These are phyloP conservation scores for Pegoplata infirma DNA, from an alignment of 2,888 invertebrate genomes.

Conservation along the genomic window DNA sequence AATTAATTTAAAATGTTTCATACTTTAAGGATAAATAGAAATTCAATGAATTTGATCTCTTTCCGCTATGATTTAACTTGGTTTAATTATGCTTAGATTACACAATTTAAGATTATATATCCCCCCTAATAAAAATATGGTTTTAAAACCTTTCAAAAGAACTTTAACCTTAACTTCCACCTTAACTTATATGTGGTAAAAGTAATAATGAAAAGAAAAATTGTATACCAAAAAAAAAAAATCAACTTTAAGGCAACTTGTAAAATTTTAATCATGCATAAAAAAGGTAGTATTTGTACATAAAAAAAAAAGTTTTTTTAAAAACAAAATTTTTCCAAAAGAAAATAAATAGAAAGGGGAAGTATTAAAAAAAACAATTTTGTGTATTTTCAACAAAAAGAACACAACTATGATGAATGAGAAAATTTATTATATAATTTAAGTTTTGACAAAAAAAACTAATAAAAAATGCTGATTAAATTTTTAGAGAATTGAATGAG, in stretches of 20 bases:
- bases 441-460: too few species aligned
- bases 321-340: background rate
- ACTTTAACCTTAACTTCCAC: constrained; percentile 44
- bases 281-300: constrained; percentile 10
- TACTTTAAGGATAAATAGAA: too few species aligned
- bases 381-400: background rate
- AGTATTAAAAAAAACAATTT: background rate
- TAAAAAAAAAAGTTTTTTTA: background rate
- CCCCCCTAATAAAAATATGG: background rate
- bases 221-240: background rate
- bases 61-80: too few species aligned
- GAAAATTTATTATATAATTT: background rate
- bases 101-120: too few species aligned
- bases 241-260: constrained; percentile 19
- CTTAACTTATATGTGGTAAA: background rate
- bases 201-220: background rate
- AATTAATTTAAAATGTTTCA: too few species aligned
- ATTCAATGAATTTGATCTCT: too few species aligned
- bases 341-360: background rate
- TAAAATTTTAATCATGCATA: constrained; percentile 43
- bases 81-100: too few species aligned
- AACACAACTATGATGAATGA: background rate
- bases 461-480: too few species aligned
- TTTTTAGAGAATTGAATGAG: too few species aligned
- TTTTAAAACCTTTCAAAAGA: constrained; percentile 22